Evolutionary conservation across 2,888 invertebrate genomes (phyloP).

Genomic region (Euspilapteryx auroguttella): DNA sequence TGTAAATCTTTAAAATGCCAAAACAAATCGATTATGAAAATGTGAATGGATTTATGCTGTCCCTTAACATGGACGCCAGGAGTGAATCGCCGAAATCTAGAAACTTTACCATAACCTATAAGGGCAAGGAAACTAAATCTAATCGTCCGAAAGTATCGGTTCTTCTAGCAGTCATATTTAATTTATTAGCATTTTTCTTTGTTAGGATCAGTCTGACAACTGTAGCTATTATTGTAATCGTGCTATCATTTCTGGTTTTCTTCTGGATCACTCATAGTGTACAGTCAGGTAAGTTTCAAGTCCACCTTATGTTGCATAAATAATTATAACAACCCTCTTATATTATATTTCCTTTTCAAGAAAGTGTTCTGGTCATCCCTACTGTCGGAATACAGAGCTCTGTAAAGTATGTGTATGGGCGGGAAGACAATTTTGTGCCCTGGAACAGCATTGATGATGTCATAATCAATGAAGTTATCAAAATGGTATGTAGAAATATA

Average conservation of each 20-base stretch:
- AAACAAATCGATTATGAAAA: conserved; percentile 22
- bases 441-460: conserved; percentile 47
- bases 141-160: conserved; percentile 26
- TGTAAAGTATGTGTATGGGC: conserved; percentile 39
- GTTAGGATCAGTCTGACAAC: conserved; percentile 31
- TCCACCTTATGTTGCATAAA: not conserved
- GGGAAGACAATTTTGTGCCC: conserved; percentile 35
- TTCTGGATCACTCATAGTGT: conserved; percentile 50
- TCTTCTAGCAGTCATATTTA: conserved; percentile 28
- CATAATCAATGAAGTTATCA: conserved; percentile 51
- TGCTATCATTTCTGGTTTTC: conserved; percentile 28
- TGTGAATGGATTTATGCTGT: conserved; percentile 36
- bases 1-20: conserved; percentile 9
- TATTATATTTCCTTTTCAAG: too few relatives aligned
- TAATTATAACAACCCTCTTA: too few relatives aligned
- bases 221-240: conserved; percentile 25
- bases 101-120: conserved; percentile 34
- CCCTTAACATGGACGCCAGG: conserved; percentile 21
- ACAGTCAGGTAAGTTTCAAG: conserved; percentile 28
- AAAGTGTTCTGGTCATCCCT: conserved; percentile 40
- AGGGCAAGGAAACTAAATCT: conserved; percentile 16
- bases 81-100: conserved; percentile 26
- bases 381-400: conserved; percentile 45
- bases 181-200: conserved; percentile 27
- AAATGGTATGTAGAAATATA: conserved; percentile 23